Percentiles rank a stretch among this genome's conserved stretches.
phyloP scores from a whole-genome alignment of 2,888 invertebrate genomes.

The Rotaria socialis region DNA sequence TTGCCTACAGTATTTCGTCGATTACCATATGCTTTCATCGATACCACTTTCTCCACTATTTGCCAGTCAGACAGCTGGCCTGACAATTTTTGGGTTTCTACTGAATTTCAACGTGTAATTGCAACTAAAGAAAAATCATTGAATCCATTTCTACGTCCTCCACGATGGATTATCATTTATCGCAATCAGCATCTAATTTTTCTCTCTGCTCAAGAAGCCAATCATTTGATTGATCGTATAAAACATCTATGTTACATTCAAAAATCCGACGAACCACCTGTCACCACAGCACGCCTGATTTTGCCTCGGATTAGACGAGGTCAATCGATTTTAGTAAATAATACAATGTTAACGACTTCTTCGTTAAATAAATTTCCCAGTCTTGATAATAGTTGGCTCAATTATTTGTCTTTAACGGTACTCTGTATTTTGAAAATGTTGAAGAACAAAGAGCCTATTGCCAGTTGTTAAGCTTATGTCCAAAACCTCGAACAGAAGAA shows the following conservation, averaged over 20 bases:
- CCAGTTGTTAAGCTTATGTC: not conserved
- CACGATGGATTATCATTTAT: constrained; percentile 7
- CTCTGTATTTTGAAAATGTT: not conserved
- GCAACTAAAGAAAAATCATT: constrained; percentile 1
- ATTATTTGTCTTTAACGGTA: constrained; percentile 2
- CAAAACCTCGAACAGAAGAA: not conserved
- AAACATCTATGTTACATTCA: not conserved
- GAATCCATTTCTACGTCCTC: not conserved
- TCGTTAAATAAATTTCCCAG: not conserved
- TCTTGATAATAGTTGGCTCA: not conserved
- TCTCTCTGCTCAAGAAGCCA: not conserved
- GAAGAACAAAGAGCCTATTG: not conserved
- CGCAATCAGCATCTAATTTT: not conserved
- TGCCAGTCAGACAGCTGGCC: not conserved
- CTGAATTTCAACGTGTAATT: not conserved
- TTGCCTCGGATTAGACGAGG: not conserved
- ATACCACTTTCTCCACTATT: too few species aligned
- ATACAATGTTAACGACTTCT: not conserved
- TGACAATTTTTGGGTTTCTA: not conserved
- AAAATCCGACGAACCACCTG: not conserved
- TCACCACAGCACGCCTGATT: not conserved
- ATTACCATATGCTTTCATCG: too few species aligned
- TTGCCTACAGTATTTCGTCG: too few species aligned
- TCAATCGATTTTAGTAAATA: constrained; percentile 9
- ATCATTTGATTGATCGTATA: not conserved